phyloP scores from a whole-genome alignment of 2,797 vertebrate species.

The Sebastes iracundus region DNA sequence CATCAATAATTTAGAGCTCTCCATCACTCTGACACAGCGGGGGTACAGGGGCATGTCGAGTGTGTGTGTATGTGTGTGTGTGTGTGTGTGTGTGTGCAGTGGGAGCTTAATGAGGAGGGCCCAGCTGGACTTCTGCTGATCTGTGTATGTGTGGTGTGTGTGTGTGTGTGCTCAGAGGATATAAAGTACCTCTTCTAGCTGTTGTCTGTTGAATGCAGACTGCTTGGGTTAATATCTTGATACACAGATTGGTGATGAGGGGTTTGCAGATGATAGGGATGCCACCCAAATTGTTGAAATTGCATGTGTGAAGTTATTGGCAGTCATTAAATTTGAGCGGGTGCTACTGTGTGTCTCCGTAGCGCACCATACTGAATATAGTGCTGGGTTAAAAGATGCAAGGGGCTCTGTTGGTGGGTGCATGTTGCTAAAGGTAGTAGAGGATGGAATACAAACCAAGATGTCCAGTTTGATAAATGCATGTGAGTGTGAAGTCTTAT shows the following conservation, averaged over 20 bases:
- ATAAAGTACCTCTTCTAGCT: slow-evolving; percentile 24
- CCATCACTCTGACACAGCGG: slow-evolving; percentile 69
- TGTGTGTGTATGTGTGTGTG: slow-evolving; percentile 15
- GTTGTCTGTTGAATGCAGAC: slow-evolving; percentile 23
- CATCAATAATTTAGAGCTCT: slow-evolving; percentile 78
- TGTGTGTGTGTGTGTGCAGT: not conserved
- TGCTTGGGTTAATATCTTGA: slow-evolving; percentile 12
- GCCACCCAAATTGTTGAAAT: slow-evolving; percentile 9
- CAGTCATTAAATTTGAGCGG: not conserved
- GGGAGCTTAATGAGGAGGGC: slow-evolving; percentile 55
- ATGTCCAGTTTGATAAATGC: not conserved
- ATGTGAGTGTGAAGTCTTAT: not conserved
- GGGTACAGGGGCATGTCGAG: slow-evolving; percentile 30
- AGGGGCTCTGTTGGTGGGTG: not conserved
- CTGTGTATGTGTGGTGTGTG: not conserved
- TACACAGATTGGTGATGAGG: slow-evolving; percentile 14
- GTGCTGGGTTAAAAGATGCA: not conserved
- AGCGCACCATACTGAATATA: not conserved
- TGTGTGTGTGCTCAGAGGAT: not conserved
- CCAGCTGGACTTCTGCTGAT: slow-evolving; percentile 61
- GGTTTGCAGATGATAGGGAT: slow-evolving; percentile 23
- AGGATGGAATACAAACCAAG: not conserved
- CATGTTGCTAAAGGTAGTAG: not conserved
- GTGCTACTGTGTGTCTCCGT: not conserved
- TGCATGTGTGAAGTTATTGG: slow-evolving; percentile 22